Evolutionary conservation across 2,113 vertebrate species (phyloP), one percentile per base, ranked within the genome.

Genomic region (Athene cunicularia): DNA sequence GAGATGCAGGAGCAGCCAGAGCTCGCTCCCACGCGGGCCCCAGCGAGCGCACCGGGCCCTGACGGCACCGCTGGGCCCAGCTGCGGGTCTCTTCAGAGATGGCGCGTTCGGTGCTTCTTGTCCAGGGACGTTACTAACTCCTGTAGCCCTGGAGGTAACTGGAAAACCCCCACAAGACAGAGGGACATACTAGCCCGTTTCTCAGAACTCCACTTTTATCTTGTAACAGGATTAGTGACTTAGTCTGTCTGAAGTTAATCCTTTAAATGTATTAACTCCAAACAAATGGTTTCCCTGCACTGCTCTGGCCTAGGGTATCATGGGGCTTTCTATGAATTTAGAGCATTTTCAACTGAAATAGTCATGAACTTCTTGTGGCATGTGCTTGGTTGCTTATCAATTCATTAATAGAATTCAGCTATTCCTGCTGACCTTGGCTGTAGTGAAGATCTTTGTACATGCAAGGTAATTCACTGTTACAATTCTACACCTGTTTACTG

Each of bases 181-280:
- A 52, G 60, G 3, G 50, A 47, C 53, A 41, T 24, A 53, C 30
- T 66, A 67, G 55, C 64, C 91, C 21, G 24, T 76, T 95, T 91
- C 93, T 92, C 28, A 41, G 59, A 85, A 80, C 58, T 81, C 85
- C 23, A 4, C 86, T 81, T 88, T 55, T 58, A 76, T 87, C 77
- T 83, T 68, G 7, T 95, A 92, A 96, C 43, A 8, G 67, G 92
- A 95, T 97, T 96, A 95, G 66, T 80, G 62, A 83, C 77, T 86
- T 59, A 28, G 86, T 68, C 83, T 81, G 94, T 94, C 95, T 96
- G 91, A 86, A 73, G 88, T 86, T 91, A 96, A 97, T 93, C 93
- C 91, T 89, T 87, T 95, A 67, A 89, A 74, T 74, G 73, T 68
- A 85, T 89, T 90, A 87, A 77, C 73, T 74, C 76, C 93, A 96